Evolutionary conservation across 1,140 invertebrate species (phyloP).

Genomic region (Phymastichus coffea): DNA sequence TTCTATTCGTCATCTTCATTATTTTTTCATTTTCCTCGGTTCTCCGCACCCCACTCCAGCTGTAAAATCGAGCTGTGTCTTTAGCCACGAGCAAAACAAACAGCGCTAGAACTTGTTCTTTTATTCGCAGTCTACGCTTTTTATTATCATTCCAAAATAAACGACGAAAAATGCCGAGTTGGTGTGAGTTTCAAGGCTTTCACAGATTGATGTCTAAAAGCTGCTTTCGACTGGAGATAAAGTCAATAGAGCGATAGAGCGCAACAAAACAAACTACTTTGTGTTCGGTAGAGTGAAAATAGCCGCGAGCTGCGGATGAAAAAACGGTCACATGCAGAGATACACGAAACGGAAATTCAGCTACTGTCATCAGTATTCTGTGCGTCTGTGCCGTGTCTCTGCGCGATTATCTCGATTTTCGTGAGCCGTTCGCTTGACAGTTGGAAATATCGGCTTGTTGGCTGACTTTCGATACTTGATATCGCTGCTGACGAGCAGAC

Average conservation of each 20-base stretch:
- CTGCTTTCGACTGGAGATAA: too few relatives aligned
- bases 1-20: conserved; percentile 22
- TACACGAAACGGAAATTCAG: conserved; percentile 6
- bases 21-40: conserved; percentile 1
- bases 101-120: too few relatives aligned
- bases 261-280: conserved; percentile 11
- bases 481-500: not conserved
- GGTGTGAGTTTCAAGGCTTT: too few relatives aligned
- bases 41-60: too few relatives aligned
- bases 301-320: too few relatives aligned
- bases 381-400: not conserved
- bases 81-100: too few relatives aligned
- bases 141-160: too few relatives aligned
- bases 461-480: conserved; percentile 8
- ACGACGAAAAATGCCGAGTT: too few relatives aligned
- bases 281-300: not conserved
- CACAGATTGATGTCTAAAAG: too few relatives aligned
- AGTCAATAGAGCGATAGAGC: not conserved
- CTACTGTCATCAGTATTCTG: conserved; percentile 15
- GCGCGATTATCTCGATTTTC: conserved; percentile 13
- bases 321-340: not conserved
- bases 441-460: conserved; percentile 20
- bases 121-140: too few relatives aligned
- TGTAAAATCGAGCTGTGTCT: too few relatives aligned
- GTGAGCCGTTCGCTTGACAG: conserved; percentile 9